Percentiles rank a stretch among this genome's conserved stretches.
Evolutionary conservation across 2,113 vertebrate species (phyloP).

Genomic region (Spea multiplicata): DNA sequence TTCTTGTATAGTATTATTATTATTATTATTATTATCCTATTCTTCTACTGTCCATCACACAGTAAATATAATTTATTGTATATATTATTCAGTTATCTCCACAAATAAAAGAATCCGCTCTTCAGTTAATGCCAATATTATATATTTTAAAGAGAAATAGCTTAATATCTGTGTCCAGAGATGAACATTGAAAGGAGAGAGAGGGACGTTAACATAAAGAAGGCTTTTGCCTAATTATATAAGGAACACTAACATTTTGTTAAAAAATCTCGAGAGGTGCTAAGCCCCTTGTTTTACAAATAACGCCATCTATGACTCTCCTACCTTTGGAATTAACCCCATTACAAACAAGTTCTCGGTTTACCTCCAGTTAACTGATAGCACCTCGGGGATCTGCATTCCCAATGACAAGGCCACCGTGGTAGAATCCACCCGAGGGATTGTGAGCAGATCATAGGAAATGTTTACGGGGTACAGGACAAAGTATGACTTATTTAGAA

Average conservation of each 20-base stretch:
- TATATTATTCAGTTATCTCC: too few species aligned
- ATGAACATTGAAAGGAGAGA: too few species aligned
- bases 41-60: too few species aligned
- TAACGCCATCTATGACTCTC: slow-evolving; percentile 7
- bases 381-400: slow-evolving; percentile 52
- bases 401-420: slow-evolving; percentile 55
- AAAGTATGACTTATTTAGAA: too few species aligned
- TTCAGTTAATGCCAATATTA: too few species aligned
- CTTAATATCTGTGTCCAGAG: too few species aligned
- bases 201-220: not conserved
- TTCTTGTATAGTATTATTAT: too few species aligned
- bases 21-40: too few species aligned
- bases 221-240: slow-evolving; percentile 25
- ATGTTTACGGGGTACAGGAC: slow-evolving; percentile 51
- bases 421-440: slow-evolving; percentile 60
- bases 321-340: slow-evolving; percentile 19
- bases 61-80: too few species aligned
- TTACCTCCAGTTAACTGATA: slow-evolving; percentile 52
- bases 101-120: too few species aligned
- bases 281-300: slow-evolving; percentile 42
- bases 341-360: slow-evolving; percentile 55
- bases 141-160: too few species aligned
- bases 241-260: slow-evolving; percentile 21
- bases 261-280: slow-evolving; percentile 15
- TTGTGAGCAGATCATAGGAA: slow-evolving; percentile 52